Conservation (phyloP, 2,113 vertebrate species). For the Campylorhamphus procurvoides region DNA sequence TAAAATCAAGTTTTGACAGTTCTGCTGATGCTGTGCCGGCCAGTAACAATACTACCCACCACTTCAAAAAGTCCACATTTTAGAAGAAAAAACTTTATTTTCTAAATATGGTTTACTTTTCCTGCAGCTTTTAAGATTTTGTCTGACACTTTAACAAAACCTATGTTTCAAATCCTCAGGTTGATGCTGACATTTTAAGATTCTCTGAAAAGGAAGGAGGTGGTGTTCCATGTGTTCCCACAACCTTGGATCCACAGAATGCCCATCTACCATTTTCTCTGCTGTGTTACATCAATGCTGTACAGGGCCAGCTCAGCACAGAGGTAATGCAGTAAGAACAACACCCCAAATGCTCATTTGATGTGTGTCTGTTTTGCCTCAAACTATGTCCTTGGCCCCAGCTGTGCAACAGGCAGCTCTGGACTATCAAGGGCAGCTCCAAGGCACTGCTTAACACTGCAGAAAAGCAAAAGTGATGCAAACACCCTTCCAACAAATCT, state of each 20-base stretch:
- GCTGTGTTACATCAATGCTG: background rate
- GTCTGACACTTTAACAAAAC: background rate
- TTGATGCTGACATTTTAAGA: background rate
- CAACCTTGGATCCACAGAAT: background rate
- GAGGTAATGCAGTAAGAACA: rapidly evolving
- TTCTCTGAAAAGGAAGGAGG: background rate
- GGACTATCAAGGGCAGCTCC: background rate
- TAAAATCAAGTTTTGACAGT: background rate
- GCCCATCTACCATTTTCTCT: background rate
- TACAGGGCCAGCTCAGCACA: background rate
- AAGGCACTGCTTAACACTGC: background rate
- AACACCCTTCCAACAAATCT: background rate
- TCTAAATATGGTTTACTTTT: background rate
- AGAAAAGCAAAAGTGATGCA: background rate
- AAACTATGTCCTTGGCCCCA: background rate
- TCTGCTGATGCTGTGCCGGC: background rate
- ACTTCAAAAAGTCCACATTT: background rate
- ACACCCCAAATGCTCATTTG: background rate
- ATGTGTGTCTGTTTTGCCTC: background rate
- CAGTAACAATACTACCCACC: background rate
- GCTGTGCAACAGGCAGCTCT: background rate
- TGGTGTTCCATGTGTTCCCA: background rate
- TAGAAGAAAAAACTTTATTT: background rate
- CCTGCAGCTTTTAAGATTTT: background rate
- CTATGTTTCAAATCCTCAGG: background rate